Conservation (phyloP, 2,888 invertebrate species). For the Drosophila meridiana region DNA sequence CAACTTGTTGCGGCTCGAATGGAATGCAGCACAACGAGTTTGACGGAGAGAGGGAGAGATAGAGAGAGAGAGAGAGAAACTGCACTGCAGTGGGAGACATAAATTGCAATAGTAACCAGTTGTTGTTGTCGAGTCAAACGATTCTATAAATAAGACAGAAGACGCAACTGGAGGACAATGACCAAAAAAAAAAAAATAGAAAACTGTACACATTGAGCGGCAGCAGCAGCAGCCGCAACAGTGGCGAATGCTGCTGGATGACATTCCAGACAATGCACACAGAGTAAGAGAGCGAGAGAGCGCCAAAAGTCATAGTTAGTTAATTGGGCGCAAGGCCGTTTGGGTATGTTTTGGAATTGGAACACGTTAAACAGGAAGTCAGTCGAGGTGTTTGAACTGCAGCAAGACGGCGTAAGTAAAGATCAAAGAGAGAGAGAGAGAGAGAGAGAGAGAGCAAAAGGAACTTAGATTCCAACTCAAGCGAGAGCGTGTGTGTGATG, state of each 20-base stretch:
- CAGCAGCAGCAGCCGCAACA: conserved; percentile 23
- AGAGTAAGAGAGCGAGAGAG: conserved; percentile 6
- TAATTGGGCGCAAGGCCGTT: conserved; percentile 75
- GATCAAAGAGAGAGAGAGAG: conserved; percentile 17
- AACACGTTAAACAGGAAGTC: conserved; percentile 61
- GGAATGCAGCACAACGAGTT: conserved; percentile 75
- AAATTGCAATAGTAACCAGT: conserved; percentile 65
- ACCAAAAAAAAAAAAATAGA: conserved; percentile 56
- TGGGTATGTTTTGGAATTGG: conserved; percentile 63
- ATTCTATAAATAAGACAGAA: conserved; percentile 58
- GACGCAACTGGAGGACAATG: conserved; percentile 61
- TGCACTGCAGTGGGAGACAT: conserved; percentile 45
- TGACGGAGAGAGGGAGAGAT: conserved; percentile 36
- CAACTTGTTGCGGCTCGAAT: conserved; percentile 55
- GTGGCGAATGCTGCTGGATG: conserved; percentile 43
- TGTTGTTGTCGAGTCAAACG: conserved; percentile 43
- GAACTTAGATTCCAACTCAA: conserved; percentile 15
- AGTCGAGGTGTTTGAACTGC: conserved; percentile 59
- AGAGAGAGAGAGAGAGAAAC: conserved; percentile 9
- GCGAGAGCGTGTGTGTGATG: not conserved
- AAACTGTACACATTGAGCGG: conserved; percentile 53
- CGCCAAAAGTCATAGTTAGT: conserved; percentile 44
- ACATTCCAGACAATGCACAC: conserved; percentile 54
- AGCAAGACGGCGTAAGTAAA: conserved; percentile 13
- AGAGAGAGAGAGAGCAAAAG: conserved; percentile 20